Conservation (phyloP, 2,113 vertebrate species). For the Eclectus roratus region DNA sequence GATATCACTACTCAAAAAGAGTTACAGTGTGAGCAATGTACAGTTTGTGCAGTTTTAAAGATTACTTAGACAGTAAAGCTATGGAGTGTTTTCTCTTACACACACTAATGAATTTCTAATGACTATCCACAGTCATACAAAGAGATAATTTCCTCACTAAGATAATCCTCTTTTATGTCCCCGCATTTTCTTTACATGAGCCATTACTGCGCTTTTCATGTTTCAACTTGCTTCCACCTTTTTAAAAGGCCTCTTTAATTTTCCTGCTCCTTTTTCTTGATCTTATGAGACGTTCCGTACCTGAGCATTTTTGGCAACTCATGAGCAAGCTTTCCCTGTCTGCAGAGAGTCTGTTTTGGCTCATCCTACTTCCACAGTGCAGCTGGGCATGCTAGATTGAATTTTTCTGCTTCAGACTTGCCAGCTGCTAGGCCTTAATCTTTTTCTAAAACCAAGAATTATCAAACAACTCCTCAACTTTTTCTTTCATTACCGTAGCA, state of each 20-base stretch:
- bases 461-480: slow-evolving; percentile 57
- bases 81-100: background rate
- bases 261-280: background rate
- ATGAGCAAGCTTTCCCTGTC: slow-evolving; percentile 1
- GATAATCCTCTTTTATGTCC: slow-evolving; percentile 17
- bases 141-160: background rate
- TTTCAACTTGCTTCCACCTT: background rate
- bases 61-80: background rate
- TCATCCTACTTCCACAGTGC: slow-evolving; percentile 34
- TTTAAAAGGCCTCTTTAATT: slow-evolving; percentile 8
- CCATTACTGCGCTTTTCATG: background rate
- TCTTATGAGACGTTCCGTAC: slow-evolving; percentile 21
- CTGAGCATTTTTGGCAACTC: slow-evolving; percentile 37
- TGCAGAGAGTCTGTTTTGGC: slow-evolving; percentile 32
- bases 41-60: background rate
- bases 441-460: slow-evolving; percentile 57
- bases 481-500: slow-evolving; percentile 44
- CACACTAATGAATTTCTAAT: slow-evolving; percentile 11
- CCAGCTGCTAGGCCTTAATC: slow-evolving; percentile 65
- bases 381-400: slow-evolving; percentile 59
- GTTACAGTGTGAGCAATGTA: background rate
- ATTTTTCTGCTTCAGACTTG: slow-evolving; percentile 37
- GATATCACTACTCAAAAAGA: background rate
- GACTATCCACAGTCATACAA: slow-evolving; percentile 2
- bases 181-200: background rate